Base-by-base conservation (phyloP, 1,140 invertebrate genomes). In the Glossosoma conforme region DNA sequence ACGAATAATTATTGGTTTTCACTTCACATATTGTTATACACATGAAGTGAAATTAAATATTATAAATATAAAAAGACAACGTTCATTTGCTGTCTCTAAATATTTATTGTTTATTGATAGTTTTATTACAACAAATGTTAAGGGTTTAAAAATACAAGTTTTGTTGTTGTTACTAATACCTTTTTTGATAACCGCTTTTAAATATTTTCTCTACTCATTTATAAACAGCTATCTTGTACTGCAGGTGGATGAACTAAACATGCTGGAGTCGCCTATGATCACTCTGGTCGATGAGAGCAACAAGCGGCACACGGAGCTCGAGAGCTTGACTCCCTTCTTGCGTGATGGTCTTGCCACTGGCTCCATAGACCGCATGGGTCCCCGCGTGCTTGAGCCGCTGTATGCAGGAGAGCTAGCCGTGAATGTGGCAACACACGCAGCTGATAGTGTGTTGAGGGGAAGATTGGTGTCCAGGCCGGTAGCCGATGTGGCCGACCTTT, bases 371-470 rank as follows among this genome's bases (percentile, higher is more conserved):
- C 76, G 78, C 50, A 68, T 85, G 17, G 79, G 77, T 1, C 83
- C 85, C 1, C 77, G 82, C 46, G 76, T 87, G 1, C 62, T 92
- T 8, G 89, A 92, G 58, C 83, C 87, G 1, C 64, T 93, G 1
- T 89, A 92, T 58, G 79, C 81, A 21, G 88, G 87, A 1, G 86
- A 91, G 46, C 65, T 93, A 5, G 80, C 79, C 2, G 77, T 92
- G 0, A 84, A 85, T 53, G 84, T 89, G 14, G 80, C 77, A 2
- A 80, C 81, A 17, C 70, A 79, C 52, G 62, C 70, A 40, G 75
- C 78, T 62, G 61, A 65, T 46, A 62, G 72, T 57, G 50, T 82
- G 2, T 65, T 89, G 1, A 76, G 80, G 6, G 89, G 89, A 0
- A 69, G 81, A 28, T 63, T 93, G 0, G 64, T 77, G 0, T 77